Conservation (phyloP, 2,113 vertebrate species). For the Montifringilla adamsi region DNA sequence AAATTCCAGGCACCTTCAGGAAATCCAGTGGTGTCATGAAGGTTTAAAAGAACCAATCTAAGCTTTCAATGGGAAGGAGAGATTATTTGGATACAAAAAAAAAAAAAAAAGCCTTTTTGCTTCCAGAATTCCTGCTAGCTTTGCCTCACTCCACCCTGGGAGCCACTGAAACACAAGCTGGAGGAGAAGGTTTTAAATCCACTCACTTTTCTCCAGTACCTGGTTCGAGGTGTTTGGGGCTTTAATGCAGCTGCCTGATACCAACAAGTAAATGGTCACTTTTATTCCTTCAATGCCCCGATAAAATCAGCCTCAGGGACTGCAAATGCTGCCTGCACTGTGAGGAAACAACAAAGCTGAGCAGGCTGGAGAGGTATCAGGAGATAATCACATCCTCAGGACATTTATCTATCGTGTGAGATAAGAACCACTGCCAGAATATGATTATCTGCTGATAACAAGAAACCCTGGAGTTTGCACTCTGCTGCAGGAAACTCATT, state of each 20-base stretch:
- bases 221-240: neutral
- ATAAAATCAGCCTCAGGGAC: conserved; percentile 29
- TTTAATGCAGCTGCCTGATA: neutral
- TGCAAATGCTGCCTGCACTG: neutral
- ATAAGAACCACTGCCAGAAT: neutral
- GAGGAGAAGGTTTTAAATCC: neutral
- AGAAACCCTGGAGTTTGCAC: conserved; percentile 30
- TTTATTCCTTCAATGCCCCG: neutral
- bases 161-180: neutral
- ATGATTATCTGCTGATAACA: conserved; percentile 61
- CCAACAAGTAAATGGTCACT: conserved; percentile 24
- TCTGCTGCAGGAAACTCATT: conserved; percentile 37
- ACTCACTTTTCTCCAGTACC: neutral
- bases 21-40: neutral
- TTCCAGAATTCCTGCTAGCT: neutral
- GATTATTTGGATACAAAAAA: neutral
- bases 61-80: neutral
- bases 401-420: neutral
- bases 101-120: neutral
- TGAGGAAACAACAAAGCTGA: conserved; percentile 24
- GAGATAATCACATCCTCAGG: conserved; percentile 61
- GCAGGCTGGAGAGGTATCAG: conserved; percentile 22
- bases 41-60: neutral
- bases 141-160: neutral
- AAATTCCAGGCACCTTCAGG: neutral